Evolutionary conservation across 1,140 invertebrate species (phyloP), one percentile per base, ranked within the genome.

Genomic region (Araneus ventricosus): DNA sequence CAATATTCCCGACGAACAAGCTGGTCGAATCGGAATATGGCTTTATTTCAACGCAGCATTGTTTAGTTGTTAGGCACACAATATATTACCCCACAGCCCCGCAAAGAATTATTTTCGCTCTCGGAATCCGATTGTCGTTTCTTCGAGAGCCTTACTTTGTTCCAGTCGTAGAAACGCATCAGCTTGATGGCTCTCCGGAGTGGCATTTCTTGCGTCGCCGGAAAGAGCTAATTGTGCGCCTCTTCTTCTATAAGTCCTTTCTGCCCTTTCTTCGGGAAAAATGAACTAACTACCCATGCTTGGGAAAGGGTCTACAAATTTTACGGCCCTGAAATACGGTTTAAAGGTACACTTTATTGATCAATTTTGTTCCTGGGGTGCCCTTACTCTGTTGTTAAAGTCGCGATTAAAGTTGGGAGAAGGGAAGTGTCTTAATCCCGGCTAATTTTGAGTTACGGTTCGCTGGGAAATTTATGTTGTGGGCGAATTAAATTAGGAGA

Each of bases 251-350:
- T n/a, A 27, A n/a, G 63, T 30, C n/a, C 27, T 67, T 17, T 63
- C 61, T 63, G 4, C 61, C 61, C 7, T 63, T 63, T 67, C 63
- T 67, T 67, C 27, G 1, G 63, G 63, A 67, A 67, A 27, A 27
- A 27, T 14, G 63, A 30, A 67, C 27, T 67, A 67, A 67, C n/a
- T n/a, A 67, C 63, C n/a, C 27, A 27, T 67, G 10, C 63, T 30
- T 30, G 14, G 63, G 63, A 67, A 67, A 52, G 45, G 45, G 45
- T 67, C n/a, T 67, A 67, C 63, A 67, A 67, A 67, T n/a, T 67
- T 67, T 67, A 67, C 27, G 6, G 27, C n/a, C 2, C n/a, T 67
- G n/a, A 30, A 67, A 67, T 67, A 27, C 27, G 63, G 27, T 67
- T 67, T 67, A 67, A 67, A 67, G 63, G 27, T n/a, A 27, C 24